These are phyloP conservation scores for Chrysogorgia sp. DNA, from an alignment of 92 coral and sea anemone species.

Conservation along the genomic window DNA sequence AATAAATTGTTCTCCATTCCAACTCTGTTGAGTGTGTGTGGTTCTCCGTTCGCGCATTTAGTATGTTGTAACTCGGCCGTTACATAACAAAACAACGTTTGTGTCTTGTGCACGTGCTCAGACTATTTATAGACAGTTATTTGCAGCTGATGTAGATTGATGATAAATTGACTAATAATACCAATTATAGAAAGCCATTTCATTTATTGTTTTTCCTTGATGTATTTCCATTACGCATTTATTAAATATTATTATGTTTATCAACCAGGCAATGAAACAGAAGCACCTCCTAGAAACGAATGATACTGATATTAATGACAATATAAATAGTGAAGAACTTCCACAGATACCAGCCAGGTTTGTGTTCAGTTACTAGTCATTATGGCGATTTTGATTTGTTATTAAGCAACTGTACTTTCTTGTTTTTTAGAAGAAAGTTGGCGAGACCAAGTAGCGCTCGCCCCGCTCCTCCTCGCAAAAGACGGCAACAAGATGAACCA, in stretches of 20 bases:
- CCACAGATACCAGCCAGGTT: slow-evolving; percentile 88
- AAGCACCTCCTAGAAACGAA: slow-evolving; percentile 60
- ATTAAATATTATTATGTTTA: not conserved
- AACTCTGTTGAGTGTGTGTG: no score
- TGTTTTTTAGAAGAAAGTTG: slow-evolving; percentile 73
- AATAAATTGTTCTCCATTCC: no score
- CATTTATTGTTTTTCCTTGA: no score
- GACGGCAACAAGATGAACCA: slow-evolving; percentile 83
- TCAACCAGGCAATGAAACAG: slow-evolving; percentile 57
- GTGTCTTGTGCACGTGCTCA: no score
- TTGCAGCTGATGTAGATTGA: no score
- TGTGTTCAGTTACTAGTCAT: not conserved
- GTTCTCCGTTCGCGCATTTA: no score
- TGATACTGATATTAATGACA: slow-evolving; percentile 76
- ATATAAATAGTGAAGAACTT: slow-evolving; percentile 73
- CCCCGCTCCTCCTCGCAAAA: slow-evolving; percentile 96
- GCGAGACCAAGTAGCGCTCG: slow-evolving; percentile 98
- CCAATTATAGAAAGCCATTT: no score
- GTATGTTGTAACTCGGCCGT: no score
- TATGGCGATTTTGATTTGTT: not conserved
- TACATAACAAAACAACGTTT: no score
- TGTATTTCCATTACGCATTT: no score
- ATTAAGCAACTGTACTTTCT: not conserved
- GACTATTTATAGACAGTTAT: no score
- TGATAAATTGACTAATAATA: no score